These are phyloP conservation scores for Agrotis clavis DNA, from an alignment of 2,888 invertebrate species.

Conservation along the genomic window DNA sequence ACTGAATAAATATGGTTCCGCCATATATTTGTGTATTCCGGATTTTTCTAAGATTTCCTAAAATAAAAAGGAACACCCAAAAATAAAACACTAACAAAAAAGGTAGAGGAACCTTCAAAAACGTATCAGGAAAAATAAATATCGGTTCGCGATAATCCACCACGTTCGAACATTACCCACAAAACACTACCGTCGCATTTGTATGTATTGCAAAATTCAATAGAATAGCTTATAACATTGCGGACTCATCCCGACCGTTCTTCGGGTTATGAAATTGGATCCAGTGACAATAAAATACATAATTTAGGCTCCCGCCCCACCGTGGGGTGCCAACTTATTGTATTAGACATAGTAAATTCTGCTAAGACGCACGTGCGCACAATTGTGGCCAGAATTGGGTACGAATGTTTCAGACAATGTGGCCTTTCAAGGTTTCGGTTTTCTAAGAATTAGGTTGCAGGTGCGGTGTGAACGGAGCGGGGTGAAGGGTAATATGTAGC, in stretches of 20 bases:
- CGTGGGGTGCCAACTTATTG: constrained; percentile 80
- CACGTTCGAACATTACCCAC: constrained; percentile 70
- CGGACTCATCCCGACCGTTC: constrained; percentile 78
- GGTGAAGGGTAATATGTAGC: constrained; percentile 12
- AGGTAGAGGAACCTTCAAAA: constrained; percentile 36
- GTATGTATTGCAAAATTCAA: constrained; percentile 86
- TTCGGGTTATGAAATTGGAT: constrained; percentile 86
- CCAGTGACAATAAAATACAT: constrained; percentile 86
- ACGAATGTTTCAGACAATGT: constrained; percentile 70
- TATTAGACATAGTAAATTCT: constrained; percentile 86
- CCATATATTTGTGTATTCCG: background rate
- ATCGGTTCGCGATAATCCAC: constrained; percentile 58
- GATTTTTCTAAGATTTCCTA: no score
- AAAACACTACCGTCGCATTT: constrained; percentile 77
- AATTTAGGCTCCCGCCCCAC: constrained; percentile 80
- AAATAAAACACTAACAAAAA: constrained; percentile 8
- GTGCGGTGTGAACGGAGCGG: constrained; percentile 15
- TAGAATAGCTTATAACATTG: constrained; percentile 76
- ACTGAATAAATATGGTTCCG: background rate
- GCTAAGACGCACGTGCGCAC: constrained; percentile 82
- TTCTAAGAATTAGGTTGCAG: constrained; percentile 50
- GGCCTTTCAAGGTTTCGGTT: constrained; percentile 53
- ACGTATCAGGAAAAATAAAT: constrained; percentile 61
- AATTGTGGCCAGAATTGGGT: constrained; percentile 78
- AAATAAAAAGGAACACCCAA: background rate